These are phyloP conservation scores for Clivina fossor DNA, from an alignment of 2,888 invertebrate genomes.

Conservation along the genomic window DNA sequence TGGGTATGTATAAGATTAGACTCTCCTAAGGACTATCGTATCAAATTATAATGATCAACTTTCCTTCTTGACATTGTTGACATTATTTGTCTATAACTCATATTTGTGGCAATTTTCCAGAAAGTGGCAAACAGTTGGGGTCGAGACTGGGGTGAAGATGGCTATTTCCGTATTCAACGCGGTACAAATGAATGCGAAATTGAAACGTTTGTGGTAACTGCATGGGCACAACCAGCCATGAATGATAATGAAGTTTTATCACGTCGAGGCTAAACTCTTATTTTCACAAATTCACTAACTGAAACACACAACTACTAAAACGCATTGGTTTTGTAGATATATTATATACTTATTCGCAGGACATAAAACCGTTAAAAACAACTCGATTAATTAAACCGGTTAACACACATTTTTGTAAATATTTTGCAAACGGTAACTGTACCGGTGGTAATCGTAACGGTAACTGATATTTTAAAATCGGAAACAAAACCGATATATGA, in stretches of 20 bases:
- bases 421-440: too few species aligned
- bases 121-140: slow-evolving; percentile 96
- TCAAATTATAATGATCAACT: not conserved
- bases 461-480: too few species aligned
- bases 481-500: too few species aligned
- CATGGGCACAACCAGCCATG: slow-evolving; percentile 60
- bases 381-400: too few species aligned
- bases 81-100: not conserved
- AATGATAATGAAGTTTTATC: slow-evolving; percentile 36
- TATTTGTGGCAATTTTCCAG: too few species aligned
- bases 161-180: slow-evolving; percentile 83
- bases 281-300: not conserved
- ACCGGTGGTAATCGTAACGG: too few species aligned
- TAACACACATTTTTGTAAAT: too few species aligned
- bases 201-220: slow-evolving; percentile 84
- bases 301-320: slow-evolving; percentile 1
- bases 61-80: not conserved
- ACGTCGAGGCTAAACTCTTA: slow-evolving; percentile 18
- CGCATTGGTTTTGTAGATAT: too few species aligned
- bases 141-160: slow-evolving; percentile 84
- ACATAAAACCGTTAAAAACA: too few species aligned
- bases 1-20: slow-evolving; percentile 68
- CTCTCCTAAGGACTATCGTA: not conserved
- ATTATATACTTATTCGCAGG: too few species aligned
- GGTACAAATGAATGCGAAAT: slow-evolving; percentile 88